A percentile compares a stretch with the other conserved stretches of the same genome.
Evolutionary conservation across 2,113 vertebrate genomes (phyloP).

Genomic region (Pseudorectes ferrugineus): DNA sequence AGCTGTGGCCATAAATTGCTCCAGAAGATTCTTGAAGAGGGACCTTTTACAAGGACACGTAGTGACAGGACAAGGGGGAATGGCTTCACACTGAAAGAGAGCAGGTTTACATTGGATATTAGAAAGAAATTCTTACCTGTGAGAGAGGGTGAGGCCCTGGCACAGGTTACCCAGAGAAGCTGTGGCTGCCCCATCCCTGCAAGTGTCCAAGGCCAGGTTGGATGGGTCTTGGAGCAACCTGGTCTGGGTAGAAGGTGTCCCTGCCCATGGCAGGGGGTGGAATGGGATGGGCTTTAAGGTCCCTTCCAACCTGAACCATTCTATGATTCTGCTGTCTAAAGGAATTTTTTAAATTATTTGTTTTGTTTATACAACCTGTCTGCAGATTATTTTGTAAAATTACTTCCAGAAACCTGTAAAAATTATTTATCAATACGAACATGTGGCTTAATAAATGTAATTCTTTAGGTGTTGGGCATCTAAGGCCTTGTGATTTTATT

Average conservation of each 20-base stretch:
- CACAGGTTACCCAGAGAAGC: not conserved
- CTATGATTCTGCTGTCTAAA: not conserved
- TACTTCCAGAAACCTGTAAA: not conserved
- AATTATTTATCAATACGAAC: not conserved
- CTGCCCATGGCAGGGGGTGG: not conserved
- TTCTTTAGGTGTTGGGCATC: not conserved
- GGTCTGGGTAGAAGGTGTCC: not conserved
- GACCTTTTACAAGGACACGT: not conserved
- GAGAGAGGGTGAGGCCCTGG: accelerated
- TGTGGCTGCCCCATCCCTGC: not conserved
- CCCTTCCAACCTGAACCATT: not conserved
- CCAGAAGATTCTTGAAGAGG: not conserved
- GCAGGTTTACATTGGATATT: not conserved
- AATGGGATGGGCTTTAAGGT: not conserved
- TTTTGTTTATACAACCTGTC: not conserved
- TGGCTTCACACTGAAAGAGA: not conserved
- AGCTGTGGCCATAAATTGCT: not conserved
- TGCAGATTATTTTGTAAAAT: not conserved
- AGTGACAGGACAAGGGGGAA: too few species aligned
- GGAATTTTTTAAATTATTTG: not conserved
- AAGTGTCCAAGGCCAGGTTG: not conserved
- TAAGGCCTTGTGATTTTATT: not conserved
- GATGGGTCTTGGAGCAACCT: accelerated
- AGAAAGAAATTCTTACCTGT: not conserved
- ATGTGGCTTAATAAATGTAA: not conserved